Percentiles rank a stretch among this genome's conserved stretches.
Evolutionary conservation across 2,113 vertebrate genomes (phyloP).

Genomic region (Nycticorax nycticorax): DNA sequence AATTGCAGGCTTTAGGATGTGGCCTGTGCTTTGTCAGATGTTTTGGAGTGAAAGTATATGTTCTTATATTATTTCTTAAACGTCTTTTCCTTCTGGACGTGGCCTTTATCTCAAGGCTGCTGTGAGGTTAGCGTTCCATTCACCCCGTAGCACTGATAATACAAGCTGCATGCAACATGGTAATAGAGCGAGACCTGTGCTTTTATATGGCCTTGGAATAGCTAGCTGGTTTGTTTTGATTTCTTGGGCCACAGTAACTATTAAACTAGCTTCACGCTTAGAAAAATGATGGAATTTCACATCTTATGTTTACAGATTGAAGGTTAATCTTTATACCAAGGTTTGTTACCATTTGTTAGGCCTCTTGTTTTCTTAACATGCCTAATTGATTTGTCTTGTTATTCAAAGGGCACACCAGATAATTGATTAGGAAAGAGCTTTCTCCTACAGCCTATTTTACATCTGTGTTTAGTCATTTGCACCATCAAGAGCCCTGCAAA

Average conservation of each 20-base stretch:
- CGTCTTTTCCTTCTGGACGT: neutral
- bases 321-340: neutral
- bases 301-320: neutral
- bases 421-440: neutral
- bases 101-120: neutral
- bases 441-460: neutral
- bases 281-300: neutral
- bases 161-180: neutral
- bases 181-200: neutral
- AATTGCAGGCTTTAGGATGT: neutral
- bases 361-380: neutral
- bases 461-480: neutral
- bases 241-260: neutral
- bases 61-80: neutral
- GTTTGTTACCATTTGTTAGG: neutral
- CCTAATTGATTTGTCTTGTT: neutral
- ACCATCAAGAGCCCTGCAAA: neutral
- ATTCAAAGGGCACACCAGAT: neutral
- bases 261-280: neutral
- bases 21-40: neutral
- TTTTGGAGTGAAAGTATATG: neutral
- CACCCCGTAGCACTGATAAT: accelerated
- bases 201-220: neutral
- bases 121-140: neutral
- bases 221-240: neutral